A percentile compares a stretch with the other conserved stretches of the same genome.
These are phyloP conservation scores for Cerastis rubricosa DNA, from an alignment of 2,888 invertebrate genomes.

Conservation along the genomic window DNA sequence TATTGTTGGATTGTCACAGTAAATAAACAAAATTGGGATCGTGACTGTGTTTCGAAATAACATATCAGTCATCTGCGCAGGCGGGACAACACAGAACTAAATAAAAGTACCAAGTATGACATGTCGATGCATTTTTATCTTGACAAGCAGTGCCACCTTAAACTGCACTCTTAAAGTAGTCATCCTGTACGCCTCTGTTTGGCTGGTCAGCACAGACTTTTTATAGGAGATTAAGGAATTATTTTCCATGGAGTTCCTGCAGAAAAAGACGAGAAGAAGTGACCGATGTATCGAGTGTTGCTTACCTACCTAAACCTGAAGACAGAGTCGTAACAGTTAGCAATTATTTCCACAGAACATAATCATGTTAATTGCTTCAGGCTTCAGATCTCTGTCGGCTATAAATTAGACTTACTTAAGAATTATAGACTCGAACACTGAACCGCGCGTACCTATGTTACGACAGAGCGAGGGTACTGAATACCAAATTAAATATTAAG, in stretches of 20 bases:
- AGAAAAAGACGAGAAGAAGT: too few relatives aligned
- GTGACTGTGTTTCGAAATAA: neutral
- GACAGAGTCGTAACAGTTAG: conserved; percentile 3
- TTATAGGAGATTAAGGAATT: neutral
- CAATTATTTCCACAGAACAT: conserved; percentile 52
- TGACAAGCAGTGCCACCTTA: too few relatives aligned
- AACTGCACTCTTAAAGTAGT: too few relatives aligned
- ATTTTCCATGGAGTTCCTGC: neutral
- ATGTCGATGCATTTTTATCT: too few relatives aligned
- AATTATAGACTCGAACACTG: conserved; percentile 50
- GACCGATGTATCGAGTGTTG: neutral
- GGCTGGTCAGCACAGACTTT: neutral
- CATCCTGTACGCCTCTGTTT: neutral
- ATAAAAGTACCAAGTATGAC: too few relatives aligned
- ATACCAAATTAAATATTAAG: conserved; percentile 47
- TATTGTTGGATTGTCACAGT: neutral
- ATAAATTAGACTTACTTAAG: conserved; percentile 58
- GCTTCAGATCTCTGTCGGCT: conserved; percentile 21
- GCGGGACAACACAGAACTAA: too few relatives aligned
- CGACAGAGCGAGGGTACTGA: conserved; percentile 22
- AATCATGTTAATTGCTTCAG: conserved; percentile 44
- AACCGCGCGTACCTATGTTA: conserved; percentile 37
- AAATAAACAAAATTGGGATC: neutral
- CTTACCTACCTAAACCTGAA: neutral
- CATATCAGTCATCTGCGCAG: too few relatives aligned